phyloP scores from a whole-genome alignment of 2,888 invertebrate genomes.

The Ornithoptera priamus region DNA sequence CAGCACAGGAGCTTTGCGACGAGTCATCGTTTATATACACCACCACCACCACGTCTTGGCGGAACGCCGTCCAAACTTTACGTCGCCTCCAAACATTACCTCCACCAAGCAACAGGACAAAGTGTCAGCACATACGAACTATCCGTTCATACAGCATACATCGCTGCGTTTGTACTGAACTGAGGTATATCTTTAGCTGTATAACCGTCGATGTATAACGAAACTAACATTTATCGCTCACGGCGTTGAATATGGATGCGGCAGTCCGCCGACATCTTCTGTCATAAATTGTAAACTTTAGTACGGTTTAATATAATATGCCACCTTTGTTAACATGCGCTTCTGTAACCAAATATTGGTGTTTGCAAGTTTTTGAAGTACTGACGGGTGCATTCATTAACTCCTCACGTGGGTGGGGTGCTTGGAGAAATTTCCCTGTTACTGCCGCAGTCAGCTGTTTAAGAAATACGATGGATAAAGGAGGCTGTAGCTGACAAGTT shows the following conservation, averaged over 20 bases:
- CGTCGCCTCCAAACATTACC: slow-evolving; percentile 6
- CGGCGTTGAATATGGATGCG: neutral
- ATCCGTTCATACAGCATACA: slow-evolving; percentile 3
- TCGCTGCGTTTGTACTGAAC: neutral
- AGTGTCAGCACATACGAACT: neutral
- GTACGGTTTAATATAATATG: slow-evolving; percentile 65
- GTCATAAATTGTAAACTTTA: slow-evolving; percentile 64
- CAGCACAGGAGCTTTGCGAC: slow-evolving; percentile 32
- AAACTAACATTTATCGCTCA: neutral
- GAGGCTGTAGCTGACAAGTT: too few species aligned
- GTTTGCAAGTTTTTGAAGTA: slow-evolving; percentile 50
- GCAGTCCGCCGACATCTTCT: slow-evolving; percentile 46
- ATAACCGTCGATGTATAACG: neutral
- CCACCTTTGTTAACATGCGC: slow-evolving; percentile 62
- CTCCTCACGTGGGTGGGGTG: slow-evolving; percentile 35
- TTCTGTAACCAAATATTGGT: slow-evolving; percentile 63
- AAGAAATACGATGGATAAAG: too few species aligned
- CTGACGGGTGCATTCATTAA: slow-evolving; percentile 48
- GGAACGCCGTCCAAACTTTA: slow-evolving; percentile 58
- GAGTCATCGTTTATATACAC: slow-evolving; percentile 52
- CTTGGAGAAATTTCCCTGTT: neutral
- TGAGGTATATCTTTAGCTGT: neutral
- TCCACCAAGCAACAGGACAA: neutral
- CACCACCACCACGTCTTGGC: slow-evolving; percentile 45
- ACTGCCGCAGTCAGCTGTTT: too few species aligned